Percentiles rank a stretch among this genome's conserved stretches.
These are phyloP conservation scores for Dilophus febrilis DNA, from an alignment of 2,888 invertebrate genomes.

Conservation along the genomic window DNA sequence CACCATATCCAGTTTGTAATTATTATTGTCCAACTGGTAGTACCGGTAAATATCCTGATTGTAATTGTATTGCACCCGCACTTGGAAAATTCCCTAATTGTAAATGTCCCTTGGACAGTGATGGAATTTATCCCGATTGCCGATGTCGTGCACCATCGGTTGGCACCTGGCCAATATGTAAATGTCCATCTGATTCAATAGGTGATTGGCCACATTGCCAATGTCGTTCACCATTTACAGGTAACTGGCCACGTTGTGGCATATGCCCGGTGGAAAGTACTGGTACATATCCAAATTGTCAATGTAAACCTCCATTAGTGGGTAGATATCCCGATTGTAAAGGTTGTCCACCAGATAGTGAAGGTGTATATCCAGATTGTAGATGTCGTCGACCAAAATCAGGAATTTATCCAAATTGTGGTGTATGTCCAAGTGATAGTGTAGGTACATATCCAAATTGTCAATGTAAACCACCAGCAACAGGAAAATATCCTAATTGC, in stretches of 20 bases:
- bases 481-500: not conserved
- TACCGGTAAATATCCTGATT: not conserved
- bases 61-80: not conserved
- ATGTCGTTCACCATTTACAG: not conserved
- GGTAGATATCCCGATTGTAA: too few species aligned
- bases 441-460: not conserved
- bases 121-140: too few species aligned
- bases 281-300: too few species aligned
- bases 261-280: too few species aligned
- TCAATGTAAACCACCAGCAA: not conserved
- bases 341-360: too few species aligned
- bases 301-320: too few species aligned
- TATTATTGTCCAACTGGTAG: not conserved
- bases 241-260: not conserved
- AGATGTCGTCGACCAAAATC: too few species aligned
- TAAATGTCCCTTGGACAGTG: too few species aligned
- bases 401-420: too few species aligned
- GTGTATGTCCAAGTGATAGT: not conserved
- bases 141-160: too few species aligned
- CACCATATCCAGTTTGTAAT: not conserved
- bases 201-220: not conserved
- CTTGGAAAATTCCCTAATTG: too few species aligned
- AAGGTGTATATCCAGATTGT: too few species aligned
- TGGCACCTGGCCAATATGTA: not conserved
- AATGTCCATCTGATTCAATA: not conserved